phyloP scores from a whole-genome alignment of 1,140 invertebrate genomes.

The Pseudoatta argentina region DNA sequence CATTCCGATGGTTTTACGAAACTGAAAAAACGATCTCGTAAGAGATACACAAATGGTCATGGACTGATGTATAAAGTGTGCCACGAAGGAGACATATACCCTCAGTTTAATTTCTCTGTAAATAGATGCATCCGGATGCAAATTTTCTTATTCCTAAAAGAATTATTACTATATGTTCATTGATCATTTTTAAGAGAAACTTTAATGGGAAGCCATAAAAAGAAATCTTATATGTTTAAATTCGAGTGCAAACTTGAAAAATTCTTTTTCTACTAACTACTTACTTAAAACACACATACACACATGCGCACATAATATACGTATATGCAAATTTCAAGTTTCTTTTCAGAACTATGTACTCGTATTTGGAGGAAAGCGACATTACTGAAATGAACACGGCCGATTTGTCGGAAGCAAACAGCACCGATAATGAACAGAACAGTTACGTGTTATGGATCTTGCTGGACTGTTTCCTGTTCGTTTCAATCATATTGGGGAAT shows the following conservation, averaged over 20 bases:
- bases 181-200: background rate
- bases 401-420: too few species aligned
- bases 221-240: background rate
- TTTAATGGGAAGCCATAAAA: background rate
- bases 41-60: background rate
- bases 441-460: constrained; percentile 7
- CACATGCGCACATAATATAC: too few species aligned
- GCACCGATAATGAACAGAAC: background rate
- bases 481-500: constrained; percentile 90
- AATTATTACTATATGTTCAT: background rate
- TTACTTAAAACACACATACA: too few species aligned
- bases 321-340: background rate
- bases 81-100: background rate
- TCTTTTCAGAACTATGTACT: constrained; percentile 11
- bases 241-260: background rate
- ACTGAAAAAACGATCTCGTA: background rate
- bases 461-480: constrained; percentile 84
- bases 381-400: background rate
- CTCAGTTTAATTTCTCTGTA: background rate
- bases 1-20: background rate
- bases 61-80: background rate
- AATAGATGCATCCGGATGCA: background rate
- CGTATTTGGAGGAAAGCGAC: background rate
- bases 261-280: too few species aligned
- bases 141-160: background rate